Base-by-base conservation (phyloP, 2,888 invertebrate genomes). In the Thymelicus acteon region DNA sequence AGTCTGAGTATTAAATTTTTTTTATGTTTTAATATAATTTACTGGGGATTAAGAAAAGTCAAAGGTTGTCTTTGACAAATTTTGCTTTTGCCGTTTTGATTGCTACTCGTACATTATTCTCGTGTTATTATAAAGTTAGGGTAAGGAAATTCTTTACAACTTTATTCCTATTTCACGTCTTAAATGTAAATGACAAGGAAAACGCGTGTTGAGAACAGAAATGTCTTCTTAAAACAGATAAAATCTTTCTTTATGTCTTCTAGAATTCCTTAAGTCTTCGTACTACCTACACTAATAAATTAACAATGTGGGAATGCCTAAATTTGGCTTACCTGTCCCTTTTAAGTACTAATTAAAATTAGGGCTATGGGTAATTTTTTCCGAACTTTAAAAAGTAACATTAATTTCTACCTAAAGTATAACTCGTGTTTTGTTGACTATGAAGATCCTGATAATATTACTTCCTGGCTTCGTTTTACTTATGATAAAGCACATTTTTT, bases 11-110 rank as follows among this genome's bases (percentile, higher is more conserved):
- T 52, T 52, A 52, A 6, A 52, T 19, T 52, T 19, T 19, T 19
- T 70, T 69, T 61, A 54, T 57, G 37, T 62, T 69, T 63, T 64
- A 62, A 62, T 68, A 60, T 48, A 49, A 64, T 64, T 64, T 64
- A 48, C 31, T 40, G 15, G 49, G 57, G 47, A 63, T 49, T 58
- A 58, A 24, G 24, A 24, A 24, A 31, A 31, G 31, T 31, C 31
- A 31, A 63, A 57, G 19, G 24, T 49, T 60, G 54, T 5, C 57
- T 70, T 70, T 64, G 31, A 70, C 40, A 49, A 39, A 40, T 24
- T 2, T 49, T 63, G 7, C 3, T 39, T 37, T 49, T 47, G 6
- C 15, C 8, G 57, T 31, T 57, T 57, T 57, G 31, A 57, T 57
- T 57, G 57, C 24, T 57, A 31, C 31, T 31, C 31, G 31, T 31